Base-by-base conservation (phyloP, 2,113 vertebrate species). In the Tetrax tetrax region DNA sequence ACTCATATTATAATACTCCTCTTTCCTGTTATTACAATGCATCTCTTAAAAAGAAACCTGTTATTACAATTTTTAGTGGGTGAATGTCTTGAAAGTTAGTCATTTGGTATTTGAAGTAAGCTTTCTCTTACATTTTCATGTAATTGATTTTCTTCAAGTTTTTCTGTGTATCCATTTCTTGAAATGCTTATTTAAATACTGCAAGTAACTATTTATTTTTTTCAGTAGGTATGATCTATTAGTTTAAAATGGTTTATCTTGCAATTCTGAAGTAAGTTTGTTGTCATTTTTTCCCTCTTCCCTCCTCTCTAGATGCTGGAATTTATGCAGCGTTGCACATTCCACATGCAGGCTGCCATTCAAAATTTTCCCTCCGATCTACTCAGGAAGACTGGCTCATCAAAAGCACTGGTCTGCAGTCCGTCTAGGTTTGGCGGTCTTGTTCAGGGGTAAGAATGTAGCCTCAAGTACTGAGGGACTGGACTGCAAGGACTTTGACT, bases 251-350 rank as follows among this genome's bases (percentile, higher is more conserved):
- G 5, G 0, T 64, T 56, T 63, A 3, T 13, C 7, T 65, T 12
- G 5, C 50, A 68, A 33, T 54, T 47, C 59, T 76, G 33, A 87
- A 51, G 9, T 43, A 4, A 1, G 38, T 6, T 51, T 50, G 6
- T 35, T 6, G 2, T 22, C 17, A 8, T 20, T 57, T 41, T 60
- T 13, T 4, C 31, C 8, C 9, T 35, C 29, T 11, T 12, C 14
- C 2, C 12, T 38, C 8, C 41, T 35, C 38, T 94, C 27, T 89
- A 99, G 99, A 98, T 99, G 97, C 88, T 98, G 51, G 97, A 98
- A 28, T 99, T 99, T 43, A 98, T 99, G 78, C 97, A 98, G 90
- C 98, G 98, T 33, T 99, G 98, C 19, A 89, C 96, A 1, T 91
- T 86, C 6, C 98, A 98, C 85, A 98, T 98, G 98, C 98, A 98